Evolutionary conservation across 2,888 invertebrate genomes (phyloP), one percentile per base, ranked within the genome.

Genomic region (Linnaemya tessellans): DNA sequence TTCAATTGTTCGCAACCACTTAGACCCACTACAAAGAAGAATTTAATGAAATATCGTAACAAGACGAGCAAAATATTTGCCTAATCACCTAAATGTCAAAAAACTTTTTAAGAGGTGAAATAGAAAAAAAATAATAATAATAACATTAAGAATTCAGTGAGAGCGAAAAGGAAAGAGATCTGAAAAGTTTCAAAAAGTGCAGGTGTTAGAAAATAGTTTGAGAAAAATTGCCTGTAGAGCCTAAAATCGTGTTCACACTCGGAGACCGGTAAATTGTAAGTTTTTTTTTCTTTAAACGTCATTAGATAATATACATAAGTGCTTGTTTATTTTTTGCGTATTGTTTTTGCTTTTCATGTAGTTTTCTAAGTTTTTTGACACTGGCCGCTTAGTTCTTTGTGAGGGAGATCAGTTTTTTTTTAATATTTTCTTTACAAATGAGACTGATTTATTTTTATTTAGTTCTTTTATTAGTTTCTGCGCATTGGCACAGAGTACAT

Each of bases 1-100:
- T 58, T 77, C 11, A 51, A 56, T 41, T 58, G 25, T 1, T 51
- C 60, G 51, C 70, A 74, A 79, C 78, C 74, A 78, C 73, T 78
- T 81, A 56, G 49, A 30, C 20, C 54, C 49, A 51, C 62, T 67
- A 43, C 51, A 67, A 20, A 58, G 41, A 60, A 49, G 35, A 56
- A 41, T 25, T 58, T n/a, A 67, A 58, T 18, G 54, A 75, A 70
- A 25, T 38, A 35, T n/a, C 56, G 30, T 25, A 41, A 54, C 35
- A 71, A 64, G 25, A 75, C 38, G 2, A 22, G 30, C 3, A 62
- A 86, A 79, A 71, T 75, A 79, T 79, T 81, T 84, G 43, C 68
- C 80, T 74, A 78, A 81, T 82, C 81, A 82, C 79, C 64, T 38
- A 77, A 84, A 84, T 84, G 81, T 75, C 81, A 84, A 79, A 79